Base-by-base conservation (phyloP, 2,797 vertebrate species). In the Enteromius trimaculatus region DNA sequence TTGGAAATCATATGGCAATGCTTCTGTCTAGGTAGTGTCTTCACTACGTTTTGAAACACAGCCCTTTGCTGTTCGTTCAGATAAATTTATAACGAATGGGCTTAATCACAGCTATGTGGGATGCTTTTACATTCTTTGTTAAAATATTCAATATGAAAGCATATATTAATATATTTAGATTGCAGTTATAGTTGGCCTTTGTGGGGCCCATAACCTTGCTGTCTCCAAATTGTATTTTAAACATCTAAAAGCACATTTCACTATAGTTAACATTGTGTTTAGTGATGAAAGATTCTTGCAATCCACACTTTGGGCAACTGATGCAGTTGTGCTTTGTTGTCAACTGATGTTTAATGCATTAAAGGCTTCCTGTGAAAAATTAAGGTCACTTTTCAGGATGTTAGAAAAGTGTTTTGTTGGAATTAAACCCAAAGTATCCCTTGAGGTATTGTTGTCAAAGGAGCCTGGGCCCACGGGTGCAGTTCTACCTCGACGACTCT, bases 391-490 rank as follows among this genome's bases (percentile, higher is more conserved):
- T 55, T 53, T 75, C 21, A n/a, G 70, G 31, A 74, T 64, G 16
- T 75, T 8, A 7, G 13, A 13, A 26, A n/a, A 51, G 21, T 65
- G 29, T 81, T 65, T 74, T 39, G 21, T 68, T 77, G 47, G 37
- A 31, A 55, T 60, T 23, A 69, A 82, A 23, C n/a, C 44, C 21
- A 19, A 17, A n/a, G 3, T n/a, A 6, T 39, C 71, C 49, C 72
- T 44, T 47, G 64, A 76, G 72, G 58, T 65, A 23, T 69, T 82
- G 70, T 75, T 53, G 72, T 60, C 64, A 60, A n/a, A 44, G 62
- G 47, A 69, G 62, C 37, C 3, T 34, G 31, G 34, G 19, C 49
- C 81, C 72, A 82, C 34, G 64, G 81, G 74, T 69, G 64, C 49
- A 31, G 64, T 77, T 58, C 34, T 76, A 13, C 47, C n/a, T 76